phyloP scores from a whole-genome alignment of 2,113 vertebrate species.

The Tyto alba region DNA sequence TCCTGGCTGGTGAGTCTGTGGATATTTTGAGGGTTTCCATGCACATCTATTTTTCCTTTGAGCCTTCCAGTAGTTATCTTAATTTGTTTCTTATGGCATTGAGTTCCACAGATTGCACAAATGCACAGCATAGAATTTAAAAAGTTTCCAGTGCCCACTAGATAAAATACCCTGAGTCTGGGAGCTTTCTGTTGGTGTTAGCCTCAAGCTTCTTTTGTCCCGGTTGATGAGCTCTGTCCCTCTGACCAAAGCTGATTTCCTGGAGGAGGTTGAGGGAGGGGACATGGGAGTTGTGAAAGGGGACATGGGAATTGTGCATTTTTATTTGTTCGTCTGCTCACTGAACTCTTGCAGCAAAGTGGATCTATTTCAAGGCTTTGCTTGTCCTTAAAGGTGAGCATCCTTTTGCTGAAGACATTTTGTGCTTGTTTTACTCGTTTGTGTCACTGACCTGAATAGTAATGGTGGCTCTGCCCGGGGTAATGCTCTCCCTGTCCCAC shows the following conservation, averaged over 20 bases:
- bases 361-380: background rate
- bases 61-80: background rate
- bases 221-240: background rate
- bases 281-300: background rate
- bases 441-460: background rate
- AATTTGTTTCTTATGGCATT: background rate
- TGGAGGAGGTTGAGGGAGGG: background rate
- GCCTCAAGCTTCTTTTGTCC: background rate
- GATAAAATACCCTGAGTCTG: background rate
- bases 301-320: background rate
- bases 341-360: background rate
- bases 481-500: background rate
- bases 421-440: background rate
- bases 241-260: background rate
- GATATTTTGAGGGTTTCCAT: background rate
- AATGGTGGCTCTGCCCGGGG: background rate
- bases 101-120: background rate
- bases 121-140: background rate
- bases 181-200: background rate
- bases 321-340: background rate
- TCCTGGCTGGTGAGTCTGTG: background rate
- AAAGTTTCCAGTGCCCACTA: background rate
- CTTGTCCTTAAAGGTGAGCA: background rate
- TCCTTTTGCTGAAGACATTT: background rate
- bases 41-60: background rate